Conservation (phyloP, 2,888 invertebrate genomes). For the Crossocerus cetratus region DNA sequence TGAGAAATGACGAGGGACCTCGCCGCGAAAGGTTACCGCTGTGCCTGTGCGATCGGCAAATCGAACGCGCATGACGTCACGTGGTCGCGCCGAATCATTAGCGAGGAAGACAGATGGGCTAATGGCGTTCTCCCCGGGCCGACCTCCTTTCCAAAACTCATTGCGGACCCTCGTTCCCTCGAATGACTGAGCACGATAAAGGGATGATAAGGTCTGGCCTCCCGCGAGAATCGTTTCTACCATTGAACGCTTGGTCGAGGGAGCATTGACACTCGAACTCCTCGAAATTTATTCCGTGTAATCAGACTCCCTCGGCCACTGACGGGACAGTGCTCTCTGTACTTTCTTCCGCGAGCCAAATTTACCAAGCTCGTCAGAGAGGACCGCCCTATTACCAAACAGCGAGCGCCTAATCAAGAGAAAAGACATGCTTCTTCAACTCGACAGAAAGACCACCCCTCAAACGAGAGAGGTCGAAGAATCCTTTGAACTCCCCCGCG, state of each 20-base stretch:
- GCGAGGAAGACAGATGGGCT: slow-evolving; percentile 67
- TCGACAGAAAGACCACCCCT: neutral
- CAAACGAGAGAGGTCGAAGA: too few relatives aligned
- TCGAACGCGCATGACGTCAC: slow-evolving; percentile 51
- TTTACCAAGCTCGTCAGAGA: neutral
- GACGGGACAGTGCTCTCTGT: neutral
- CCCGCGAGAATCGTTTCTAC: slow-evolving; percentile 24
- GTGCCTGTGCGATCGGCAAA: slow-evolving; percentile 4
- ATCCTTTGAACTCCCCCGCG: neutral
- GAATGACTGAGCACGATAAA: slow-evolving; percentile 39
- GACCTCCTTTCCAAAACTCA: slow-evolving; percentile 50
- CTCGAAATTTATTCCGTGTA: slow-evolving; percentile 8
- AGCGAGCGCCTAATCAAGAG: neutral
- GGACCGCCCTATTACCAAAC: too few relatives aligned
- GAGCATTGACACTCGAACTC: slow-evolving; percentile 27
- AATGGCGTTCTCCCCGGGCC: slow-evolving; percentile 59
- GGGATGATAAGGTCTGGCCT: slow-evolving; percentile 29
- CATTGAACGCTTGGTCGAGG: slow-evolving; percentile 7
- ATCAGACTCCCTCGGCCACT: neutral
- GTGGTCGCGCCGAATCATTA: slow-evolving; percentile 66
- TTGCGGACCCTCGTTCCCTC: slow-evolving; percentile 38
- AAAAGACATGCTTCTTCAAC: neutral
- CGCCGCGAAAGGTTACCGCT: too few relatives aligned
- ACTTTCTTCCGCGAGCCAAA: neutral
- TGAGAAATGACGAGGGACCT: too few relatives aligned